Base-by-base conservation (phyloP, 2,888 invertebrate genomes). In the Cosmorhoe ocellata region DNA sequence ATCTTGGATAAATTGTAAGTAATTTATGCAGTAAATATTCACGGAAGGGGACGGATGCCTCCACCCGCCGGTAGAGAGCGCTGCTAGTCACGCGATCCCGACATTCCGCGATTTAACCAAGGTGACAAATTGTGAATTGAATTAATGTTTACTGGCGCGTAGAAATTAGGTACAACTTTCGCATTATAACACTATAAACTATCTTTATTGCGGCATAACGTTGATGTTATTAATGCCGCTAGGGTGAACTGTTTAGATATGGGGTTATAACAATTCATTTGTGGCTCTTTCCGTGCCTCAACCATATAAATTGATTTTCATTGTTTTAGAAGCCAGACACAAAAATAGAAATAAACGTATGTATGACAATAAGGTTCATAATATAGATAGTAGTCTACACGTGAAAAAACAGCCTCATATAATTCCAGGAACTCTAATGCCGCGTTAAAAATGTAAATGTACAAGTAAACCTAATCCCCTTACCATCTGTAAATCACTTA, bases 71-170 rank as follows among this genome's bases (percentile, higher is more conserved):
- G 34, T 9, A 42, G 47, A 66, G 62, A 69, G 68, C 63, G 57
- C 61, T 61, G 10, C 63, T 58, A 76, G 83, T 83, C 86, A 87
- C 88, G 88, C 88, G 80, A 89, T 81, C 62, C 71, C 72, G 60
- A 76, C 87, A 87, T 88, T 87, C 84, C 73, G 66, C 79, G 79
- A 79, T 79, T 78, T 75, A 76, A 69, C 71, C 63, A 69, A 83
- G 80, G 84, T 84, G 85, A 86, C 84, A 85, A 85, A 86, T 84
- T 78, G 81, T 78, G 77, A 84, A 84, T 84, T 76, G 77, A 84
- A 85, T 84, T 84, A 83, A 84, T 83, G 82, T 81, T 79, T 72
- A 78, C 76, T 69, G 71, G 66, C 71, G 71, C 74, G 65, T 67
- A 71, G 71, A 73, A 74, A 79, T 81, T 76, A 42, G 42, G 33